Evolutionary conservation across 37 sponge, comb jelly and placozoan species (phyloP).

Genomic region (Spongia lamella): DNA sequence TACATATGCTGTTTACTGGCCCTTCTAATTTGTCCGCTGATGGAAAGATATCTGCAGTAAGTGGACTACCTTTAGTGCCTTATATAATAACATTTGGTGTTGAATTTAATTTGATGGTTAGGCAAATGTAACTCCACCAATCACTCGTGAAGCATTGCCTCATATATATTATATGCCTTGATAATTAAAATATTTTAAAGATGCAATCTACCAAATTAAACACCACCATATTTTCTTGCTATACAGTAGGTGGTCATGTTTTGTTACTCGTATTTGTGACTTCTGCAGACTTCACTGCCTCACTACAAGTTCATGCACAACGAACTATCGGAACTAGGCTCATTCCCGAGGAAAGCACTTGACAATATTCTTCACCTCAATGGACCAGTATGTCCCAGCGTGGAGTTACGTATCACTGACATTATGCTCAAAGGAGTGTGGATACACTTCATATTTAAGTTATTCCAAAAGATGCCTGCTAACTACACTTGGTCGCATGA

Average conservation of each 20-base stretch:
- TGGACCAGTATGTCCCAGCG: slow-evolving; percentile 9
- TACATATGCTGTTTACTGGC: slow-evolving; percentile 31
- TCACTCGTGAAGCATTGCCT: no score
- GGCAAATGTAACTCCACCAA: no score
- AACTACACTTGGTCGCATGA: slow-evolving; percentile 54
- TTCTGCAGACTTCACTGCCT: slow-evolving; percentile 5
- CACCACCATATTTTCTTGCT: no score
- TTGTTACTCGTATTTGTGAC: not conserved
- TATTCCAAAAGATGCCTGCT: slow-evolving; percentile 22
- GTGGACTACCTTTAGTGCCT: no score
- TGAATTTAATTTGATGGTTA: no score
- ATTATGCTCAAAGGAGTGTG: slow-evolving; percentile 69
- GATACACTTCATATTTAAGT: slow-evolving; percentile 45
- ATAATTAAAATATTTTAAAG: no score
- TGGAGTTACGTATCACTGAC: slow-evolving; percentile 46
- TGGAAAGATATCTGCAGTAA: not conserved
- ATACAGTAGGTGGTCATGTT: no score
- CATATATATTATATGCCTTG: no score
- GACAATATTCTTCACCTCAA: slow-evolving; percentile 42
- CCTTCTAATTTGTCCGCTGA: not conserved
- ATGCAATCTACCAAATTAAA: no score
- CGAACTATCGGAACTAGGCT: slow-evolving; percentile 56
- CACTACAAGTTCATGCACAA: slow-evolving; percentile 56
- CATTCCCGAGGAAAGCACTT: slow-evolving; percentile 71
- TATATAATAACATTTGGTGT: no score